phyloP scores from a whole-genome alignment of 2,888 invertebrate species.

The Cyclophora albipunctata region DNA sequence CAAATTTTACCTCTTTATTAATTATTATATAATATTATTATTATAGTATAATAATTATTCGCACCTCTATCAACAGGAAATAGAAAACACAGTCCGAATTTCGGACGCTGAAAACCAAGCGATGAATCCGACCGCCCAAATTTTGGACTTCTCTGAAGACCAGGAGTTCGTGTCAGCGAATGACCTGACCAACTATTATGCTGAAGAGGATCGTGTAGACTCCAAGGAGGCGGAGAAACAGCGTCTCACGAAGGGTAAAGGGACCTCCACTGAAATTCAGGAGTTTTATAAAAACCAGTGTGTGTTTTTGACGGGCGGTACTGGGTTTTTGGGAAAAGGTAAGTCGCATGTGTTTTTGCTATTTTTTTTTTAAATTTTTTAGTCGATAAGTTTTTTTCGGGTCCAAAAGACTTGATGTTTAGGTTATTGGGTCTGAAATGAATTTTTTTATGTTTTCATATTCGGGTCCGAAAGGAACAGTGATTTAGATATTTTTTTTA shows the following conservation, averaged over 20 bases:
- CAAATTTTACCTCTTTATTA: too few relatives aligned
- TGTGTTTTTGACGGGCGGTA: constrained; percentile 67
- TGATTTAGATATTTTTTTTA: too few relatives aligned
- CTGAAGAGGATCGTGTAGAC: constrained; percentile 58
- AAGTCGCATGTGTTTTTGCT: constrained; percentile 24
- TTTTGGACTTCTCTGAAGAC: constrained; percentile 70
- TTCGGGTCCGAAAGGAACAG: too few relatives aligned
- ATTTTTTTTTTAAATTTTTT: not conserved
- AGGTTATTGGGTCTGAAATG: too few relatives aligned
- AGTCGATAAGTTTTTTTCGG: not conserved
- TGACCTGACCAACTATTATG: constrained; percentile 64
- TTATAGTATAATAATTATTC: not conserved
- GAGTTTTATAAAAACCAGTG: constrained; percentile 58
- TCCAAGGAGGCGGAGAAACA: constrained; percentile 65
- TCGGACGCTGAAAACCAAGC: constrained; percentile 53
- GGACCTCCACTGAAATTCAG: constrained; percentile 49
- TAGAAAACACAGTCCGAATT: constrained; percentile 51
- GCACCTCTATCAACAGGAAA: constrained; percentile 33
- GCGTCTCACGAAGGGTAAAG: constrained; percentile 62
- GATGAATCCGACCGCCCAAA: constrained; percentile 58
- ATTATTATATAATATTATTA: too few relatives aligned
- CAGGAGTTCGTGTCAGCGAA: constrained; percentile 69
- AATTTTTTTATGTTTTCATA: too few relatives aligned
- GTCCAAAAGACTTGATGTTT: too few relatives aligned
- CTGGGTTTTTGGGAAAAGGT: constrained; percentile 70